Evolutionary conservation across 2,797 vertebrate species (phyloP).

Genomic region (Alcedo quadribrachys): DNA sequence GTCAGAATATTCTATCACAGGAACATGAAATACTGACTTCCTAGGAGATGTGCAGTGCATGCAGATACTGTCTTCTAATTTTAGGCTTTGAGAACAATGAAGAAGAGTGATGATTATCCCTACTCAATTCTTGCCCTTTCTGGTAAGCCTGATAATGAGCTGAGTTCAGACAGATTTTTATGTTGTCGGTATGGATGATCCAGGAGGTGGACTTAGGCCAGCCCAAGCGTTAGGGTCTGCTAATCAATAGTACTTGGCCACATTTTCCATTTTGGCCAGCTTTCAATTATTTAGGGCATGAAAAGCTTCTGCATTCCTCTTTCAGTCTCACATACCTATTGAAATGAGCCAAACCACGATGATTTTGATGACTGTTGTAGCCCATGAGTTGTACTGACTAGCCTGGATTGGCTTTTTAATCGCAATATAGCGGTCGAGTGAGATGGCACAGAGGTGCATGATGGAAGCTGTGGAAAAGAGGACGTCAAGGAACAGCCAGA

Average conservation of each 20-base stretch:
- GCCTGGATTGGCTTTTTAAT: conserved; percentile 99
- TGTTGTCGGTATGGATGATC: neutral
- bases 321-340: conserved; percentile 84
- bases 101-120: neutral
- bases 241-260: neutral
- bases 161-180: neutral
- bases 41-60: neutral
- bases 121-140: neutral
- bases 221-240: neutral
- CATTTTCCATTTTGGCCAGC: neutral
- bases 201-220: neutral
- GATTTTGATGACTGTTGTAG: conserved; percentile 93
- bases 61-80: neutral
- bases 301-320: neutral
- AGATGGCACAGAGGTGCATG: conserved; percentile 98
- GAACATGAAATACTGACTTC: neutral
- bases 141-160: neutral
- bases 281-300: neutral
- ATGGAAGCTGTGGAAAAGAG: conserved; percentile 98
- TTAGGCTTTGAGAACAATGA: neutral
- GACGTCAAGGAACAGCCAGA: conserved; percentile 97
- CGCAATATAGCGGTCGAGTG: conserved; percentile 95
- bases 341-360: conserved; percentile 96
- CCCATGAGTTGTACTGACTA: conserved; percentile 94
- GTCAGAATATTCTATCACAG: neutral